Base-by-base conservation (phyloP, 2,797 vertebrate genomes). In the Botia almorhae region DNA sequence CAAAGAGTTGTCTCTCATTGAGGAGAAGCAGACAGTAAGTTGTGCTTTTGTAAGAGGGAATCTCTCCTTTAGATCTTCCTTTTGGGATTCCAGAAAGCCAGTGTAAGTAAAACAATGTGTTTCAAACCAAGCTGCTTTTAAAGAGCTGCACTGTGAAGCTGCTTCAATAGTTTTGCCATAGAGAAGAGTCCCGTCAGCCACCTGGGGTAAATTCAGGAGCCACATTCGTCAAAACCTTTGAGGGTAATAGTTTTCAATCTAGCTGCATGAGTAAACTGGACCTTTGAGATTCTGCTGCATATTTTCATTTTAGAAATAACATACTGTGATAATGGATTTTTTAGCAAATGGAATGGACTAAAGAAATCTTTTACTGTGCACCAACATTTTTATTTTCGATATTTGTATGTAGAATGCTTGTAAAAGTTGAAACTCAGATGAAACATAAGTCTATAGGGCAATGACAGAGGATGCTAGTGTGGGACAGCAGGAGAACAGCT, bases 61-160 rank as follows among this genome's bases (percentile, higher is more conserved):
- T 78, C 68, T 63, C 68, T 53, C 76, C 43, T 51, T 71, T 71
- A 53, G 46, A 78, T 63, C 76, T 63, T 53, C 39, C 76, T 78
- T 78, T 71, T 53, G 68, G 76, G 76, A 71, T 23, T 70, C 11
- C 7, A 1, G 6, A 29, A 29, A 43, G 16, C 14, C 0, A 4
- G 7, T 78, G 46, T 71, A 53, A 61, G 55, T 53, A 46, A 79
- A 63, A 64, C 58, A 53, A 63, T 63, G 68, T 39, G 46, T 71
- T 78, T 69, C 67, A 69, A 60, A 69, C 65, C 21, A 69, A 60
- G 53, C 19, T 26, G 48, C 67, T 61, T 36, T 21, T 10, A 61
- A 69, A 78, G 17, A 78, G n/a, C 23, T 70, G 43, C 50, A 14
- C 68, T 61, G 55, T 61, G 76, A 51, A 50, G 55, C 51, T 8